Base-by-base conservation (phyloP, 2,797 vertebrate species). In the Coregonus sp. region DNA sequence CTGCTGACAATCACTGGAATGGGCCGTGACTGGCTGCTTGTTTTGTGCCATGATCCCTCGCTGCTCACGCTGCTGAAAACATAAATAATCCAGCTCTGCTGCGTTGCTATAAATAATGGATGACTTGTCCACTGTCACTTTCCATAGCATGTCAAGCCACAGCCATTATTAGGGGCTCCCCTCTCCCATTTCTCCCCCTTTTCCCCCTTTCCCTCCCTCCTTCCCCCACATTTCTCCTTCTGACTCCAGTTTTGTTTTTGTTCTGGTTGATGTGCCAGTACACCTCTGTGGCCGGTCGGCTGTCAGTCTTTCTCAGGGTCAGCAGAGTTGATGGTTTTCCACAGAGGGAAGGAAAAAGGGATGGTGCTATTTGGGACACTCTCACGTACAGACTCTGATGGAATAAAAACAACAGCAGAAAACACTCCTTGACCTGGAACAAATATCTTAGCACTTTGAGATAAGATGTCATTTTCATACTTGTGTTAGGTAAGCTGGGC, bases 121-220 rank as follows among this genome's bases (percentile, higher is more conserved):
- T 95, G 94, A 93, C 92, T 94, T 86, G 92, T 93, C 94, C 88
- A 88, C 91, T 95, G 94, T 95, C 94, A 94, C 91, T 94, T 94
- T 93, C 92, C 91, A 93, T 94, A 89, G 89, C 87, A 84, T 88
- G 89, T 94, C 94, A 93, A 91, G 89, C 84, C 86, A 85, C 40
- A 82, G 90, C 86, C 93, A 93, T 94, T 93, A 94, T 94, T 94
- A 94, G 92, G 92, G 91, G 90, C 91, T 90, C 86, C 88, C 89
- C 91, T 80, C 88, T 85, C 83, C 78, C 84, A 25, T 63, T 74
- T 72, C 72, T 66, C 40, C 71, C 73, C 20, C 74, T 67, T 56
- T 33, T 33, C 87, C 87, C 86, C 85, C 86, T 89, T 87, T 86
- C 31, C 31, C 31, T 33, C 82, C 88, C 85, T 83, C 79, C 85